Evolutionary conservation across 2,797 vertebrate species (phyloP).

Genomic region (Varecia variegata): DNA sequence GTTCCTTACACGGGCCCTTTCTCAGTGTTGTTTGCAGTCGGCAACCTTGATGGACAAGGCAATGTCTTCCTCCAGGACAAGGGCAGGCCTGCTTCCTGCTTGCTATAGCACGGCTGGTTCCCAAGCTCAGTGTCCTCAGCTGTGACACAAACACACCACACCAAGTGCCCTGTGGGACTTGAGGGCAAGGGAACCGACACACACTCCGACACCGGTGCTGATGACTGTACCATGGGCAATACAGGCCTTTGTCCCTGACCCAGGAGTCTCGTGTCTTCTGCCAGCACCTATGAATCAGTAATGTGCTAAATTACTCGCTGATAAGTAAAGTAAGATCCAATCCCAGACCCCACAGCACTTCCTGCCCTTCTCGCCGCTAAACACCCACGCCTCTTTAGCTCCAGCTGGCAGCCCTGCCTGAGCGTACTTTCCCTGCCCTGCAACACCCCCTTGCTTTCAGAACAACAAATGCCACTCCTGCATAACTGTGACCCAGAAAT

Average conservation of each 20-base stretch:
- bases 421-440: background rate
- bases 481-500: rapidly evolving
- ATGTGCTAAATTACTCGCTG: background rate
- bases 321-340: background rate
- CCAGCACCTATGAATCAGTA: no score
- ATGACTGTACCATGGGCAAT: no score
- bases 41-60: background rate
- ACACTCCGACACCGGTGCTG: rapidly evolving
- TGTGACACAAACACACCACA: background rate
- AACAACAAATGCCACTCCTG: background rate
- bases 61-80: background rate
- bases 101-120: background rate
- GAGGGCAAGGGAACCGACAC: background rate
- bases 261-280: background rate
- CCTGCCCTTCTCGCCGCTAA: background rate
- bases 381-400: no score
- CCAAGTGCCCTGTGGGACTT: background rate
- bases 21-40: background rate
- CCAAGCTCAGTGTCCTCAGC: background rate
- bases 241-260: background rate
- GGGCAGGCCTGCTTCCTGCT: background rate
- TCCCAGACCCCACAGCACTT: background rate
- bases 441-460: rapidly evolving
- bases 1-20: no score
- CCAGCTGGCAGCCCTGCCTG: background rate